A percentile compares a stretch with the other conserved stretches of the same genome.
Conservation (phyloP, 2,113 vertebrate genomes). For the Alexandromys fortis region DNA sequence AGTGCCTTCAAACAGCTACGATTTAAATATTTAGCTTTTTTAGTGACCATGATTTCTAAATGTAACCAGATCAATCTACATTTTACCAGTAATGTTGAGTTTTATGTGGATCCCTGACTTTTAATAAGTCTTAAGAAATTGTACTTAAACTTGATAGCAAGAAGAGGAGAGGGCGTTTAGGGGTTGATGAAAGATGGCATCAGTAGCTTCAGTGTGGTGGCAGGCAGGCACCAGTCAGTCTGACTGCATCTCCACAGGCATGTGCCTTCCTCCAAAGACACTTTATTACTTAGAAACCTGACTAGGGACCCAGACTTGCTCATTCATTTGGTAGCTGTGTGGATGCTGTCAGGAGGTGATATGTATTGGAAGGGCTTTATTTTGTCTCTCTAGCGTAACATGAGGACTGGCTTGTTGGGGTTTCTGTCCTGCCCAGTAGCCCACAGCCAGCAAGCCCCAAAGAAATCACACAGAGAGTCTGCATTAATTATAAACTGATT, state of each 20-base stretch:
- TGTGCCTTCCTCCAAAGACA: not conserved
- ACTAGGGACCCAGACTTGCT: not conserved
- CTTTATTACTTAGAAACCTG: not conserved
- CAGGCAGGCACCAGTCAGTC: not conserved
- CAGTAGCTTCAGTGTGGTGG: not conserved
- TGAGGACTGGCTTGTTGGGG: too few relatives aligned
- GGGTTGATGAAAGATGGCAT: not conserved
- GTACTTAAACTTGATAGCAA: not conserved
- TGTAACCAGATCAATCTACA: not conserved
- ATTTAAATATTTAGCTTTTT: slow-evolving; percentile 35
- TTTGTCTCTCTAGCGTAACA: not conserved
- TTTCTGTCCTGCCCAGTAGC: too few relatives aligned
- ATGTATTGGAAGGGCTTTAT: not conserved
- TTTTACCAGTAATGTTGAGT: slow-evolving; percentile 28
- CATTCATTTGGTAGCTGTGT: not conserved
- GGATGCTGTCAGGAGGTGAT: not conserved
- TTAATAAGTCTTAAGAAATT: not conserved
- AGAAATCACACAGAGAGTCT: too few relatives aligned
- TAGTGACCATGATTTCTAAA: slow-evolving; percentile 28
- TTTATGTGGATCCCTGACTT: not conserved
- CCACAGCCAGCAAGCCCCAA: too few relatives aligned
- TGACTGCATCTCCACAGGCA: not conserved
- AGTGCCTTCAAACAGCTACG: not conserved
- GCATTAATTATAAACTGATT: too few relatives aligned
- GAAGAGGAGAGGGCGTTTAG: not conserved